A percentile compares a stretch with the other conserved stretches of the same genome.
These are phyloP conservation scores for Caenorhabditis remanei DNA, from an alignment of 1,140 invertebrate species.

Conservation along the genomic window DNA sequence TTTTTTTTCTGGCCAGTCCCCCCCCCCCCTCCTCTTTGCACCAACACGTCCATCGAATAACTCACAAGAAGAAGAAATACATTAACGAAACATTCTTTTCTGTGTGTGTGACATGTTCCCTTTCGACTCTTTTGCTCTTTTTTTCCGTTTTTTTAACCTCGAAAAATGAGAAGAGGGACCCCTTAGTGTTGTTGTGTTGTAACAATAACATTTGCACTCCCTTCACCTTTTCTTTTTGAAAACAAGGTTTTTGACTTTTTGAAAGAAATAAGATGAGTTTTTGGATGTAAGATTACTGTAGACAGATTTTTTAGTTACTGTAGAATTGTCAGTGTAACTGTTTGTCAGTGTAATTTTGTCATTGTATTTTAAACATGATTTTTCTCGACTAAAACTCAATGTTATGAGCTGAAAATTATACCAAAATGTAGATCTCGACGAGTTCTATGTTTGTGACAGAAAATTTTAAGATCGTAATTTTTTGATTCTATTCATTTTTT, in stretches of 20 bases:
- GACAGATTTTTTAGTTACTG: no score
- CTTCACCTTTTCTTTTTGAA: neutral
- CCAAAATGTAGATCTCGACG: no score
- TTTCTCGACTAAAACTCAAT: no score
- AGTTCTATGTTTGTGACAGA: no score
- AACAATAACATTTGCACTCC: constrained; percentile 10
- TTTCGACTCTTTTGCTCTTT: neutral
- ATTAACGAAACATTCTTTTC: constrained; percentile 23
- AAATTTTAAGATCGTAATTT: no score
- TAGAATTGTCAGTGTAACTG: no score
- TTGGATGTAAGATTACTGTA: no score
- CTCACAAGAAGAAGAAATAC: constrained; percentile 6
- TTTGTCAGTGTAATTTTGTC: no score
- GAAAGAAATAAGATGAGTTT: neutral
- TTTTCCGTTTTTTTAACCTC: neutral
- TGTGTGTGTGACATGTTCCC: no score
- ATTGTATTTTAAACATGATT: no score
- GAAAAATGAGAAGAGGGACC: neutral
- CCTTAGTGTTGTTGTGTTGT: constrained; percentile 7
- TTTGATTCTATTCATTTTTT: no score
- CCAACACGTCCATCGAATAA: constrained; percentile 43
- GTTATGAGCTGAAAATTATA: no score
- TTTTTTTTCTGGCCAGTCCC: neutral
- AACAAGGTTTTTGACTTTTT: neutral
- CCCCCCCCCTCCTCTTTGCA: neutral